Percentiles rank a stretch among this genome's conserved stretches.
Conservation (phyloP, 2,888 invertebrate species). For the Diplazon laetatorius region DNA sequence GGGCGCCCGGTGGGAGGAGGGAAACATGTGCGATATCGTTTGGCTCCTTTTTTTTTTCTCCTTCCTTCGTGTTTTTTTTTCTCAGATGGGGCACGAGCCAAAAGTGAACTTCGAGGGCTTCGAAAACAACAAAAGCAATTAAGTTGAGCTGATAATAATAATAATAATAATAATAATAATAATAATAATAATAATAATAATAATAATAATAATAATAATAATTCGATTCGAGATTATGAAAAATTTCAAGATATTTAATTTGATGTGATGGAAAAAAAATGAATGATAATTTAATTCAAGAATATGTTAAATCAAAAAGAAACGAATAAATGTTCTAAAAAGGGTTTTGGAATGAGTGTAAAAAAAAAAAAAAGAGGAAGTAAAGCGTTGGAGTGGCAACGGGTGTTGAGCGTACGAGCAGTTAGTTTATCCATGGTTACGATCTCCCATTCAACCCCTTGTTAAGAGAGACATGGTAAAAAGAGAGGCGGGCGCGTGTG, state of each 20-base stretch:
- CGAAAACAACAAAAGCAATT: constrained; percentile 14
- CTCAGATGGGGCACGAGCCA: constrained; percentile 22
- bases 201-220: not conserved
- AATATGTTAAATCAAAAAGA: too few species aligned
- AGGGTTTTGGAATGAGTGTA: constrained; percentile 7
- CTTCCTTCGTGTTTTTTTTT: constrained; percentile 43
- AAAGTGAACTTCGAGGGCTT: constrained; percentile 20
- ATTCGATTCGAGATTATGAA: too few species aligned
- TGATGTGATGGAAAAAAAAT: too few species aligned
- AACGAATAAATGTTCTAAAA: constrained; percentile 1
- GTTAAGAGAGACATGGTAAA: constrained; percentile 24
- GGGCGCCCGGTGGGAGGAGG: constrained; percentile 44
- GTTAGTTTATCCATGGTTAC: constrained; percentile 53
- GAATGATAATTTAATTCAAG: too few species aligned
- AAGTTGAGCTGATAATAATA: not conserved
- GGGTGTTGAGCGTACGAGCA: constrained; percentile 45
- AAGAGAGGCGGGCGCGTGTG: constrained; percentile 24
- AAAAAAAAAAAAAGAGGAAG: constrained; percentile 29
- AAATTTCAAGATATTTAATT: too few species aligned
- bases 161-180: constrained; percentile 2
- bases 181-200: not conserved
- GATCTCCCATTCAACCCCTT: constrained; percentile 55
- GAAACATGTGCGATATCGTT: constrained; percentile 66
- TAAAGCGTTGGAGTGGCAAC: constrained; percentile 32
- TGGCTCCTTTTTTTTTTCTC: constrained; percentile 48